Evolutionary conservation across 2,797 vertebrate species (phyloP), one percentile per base, ranked within the genome.

Genomic region (Potorous gilbertii): DNA sequence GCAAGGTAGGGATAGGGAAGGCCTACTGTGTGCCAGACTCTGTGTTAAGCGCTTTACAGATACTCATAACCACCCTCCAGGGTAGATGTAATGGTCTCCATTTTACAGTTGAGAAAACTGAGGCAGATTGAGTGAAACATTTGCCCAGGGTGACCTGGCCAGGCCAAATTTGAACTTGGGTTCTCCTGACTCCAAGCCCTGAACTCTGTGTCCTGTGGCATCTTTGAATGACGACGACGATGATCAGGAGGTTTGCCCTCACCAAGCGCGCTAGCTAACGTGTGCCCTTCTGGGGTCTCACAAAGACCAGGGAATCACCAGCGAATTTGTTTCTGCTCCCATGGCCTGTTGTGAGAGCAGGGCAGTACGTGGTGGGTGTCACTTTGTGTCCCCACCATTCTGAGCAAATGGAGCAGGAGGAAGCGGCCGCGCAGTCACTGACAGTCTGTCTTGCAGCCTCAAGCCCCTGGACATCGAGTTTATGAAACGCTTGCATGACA

Each of bases 391-490:
- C 66, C 31, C 0, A 2, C 16, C 34, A 40, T 81, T 81, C 8
- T 10, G 66, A 40, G n/a, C 66, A 21, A 10, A 81, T 8, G 16
- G 66, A 40, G n/a, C 21, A 2, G 9, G 18, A 74, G 66, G 18
- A 21, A 40, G 34, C 0, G 2, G 8, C 66, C 5, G 9, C 91
- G 91, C 21, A 56, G 4, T 96, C 21, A 54, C 95, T 96, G 93
- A 96, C 62, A 91, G 74, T 54, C 96, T 98, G 0, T 96, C 81
- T 98, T 98, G 96, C 98, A 99, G 99, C 97, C 98, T 99, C 98
- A 99, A 99, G 98, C 99, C 99, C n/a, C 98, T 99, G 99, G 99
- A 99, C 98, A 99, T 99, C 90, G 99, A 99, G 98, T 99, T 99
- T 98, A 99, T 99, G 99, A 99, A 99, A 97, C 99, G 99, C 98